phyloP scores from a whole-genome alignment of 2,888 invertebrate species.

The Epinotia brunnichana region DNA sequence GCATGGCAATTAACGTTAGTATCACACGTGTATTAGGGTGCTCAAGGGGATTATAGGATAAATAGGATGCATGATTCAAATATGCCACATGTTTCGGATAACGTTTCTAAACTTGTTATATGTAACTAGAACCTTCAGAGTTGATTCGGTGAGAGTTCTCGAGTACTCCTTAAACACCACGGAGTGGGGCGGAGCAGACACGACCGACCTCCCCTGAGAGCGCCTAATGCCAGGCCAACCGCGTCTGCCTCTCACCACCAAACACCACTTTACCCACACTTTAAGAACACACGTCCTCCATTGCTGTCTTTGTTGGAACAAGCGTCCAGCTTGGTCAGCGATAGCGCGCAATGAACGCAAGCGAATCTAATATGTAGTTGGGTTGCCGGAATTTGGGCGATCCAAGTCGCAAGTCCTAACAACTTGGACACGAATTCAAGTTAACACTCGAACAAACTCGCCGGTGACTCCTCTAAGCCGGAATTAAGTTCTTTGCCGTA shows the following conservation, averaged over 20 bases:
- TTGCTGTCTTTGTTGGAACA: neutral
- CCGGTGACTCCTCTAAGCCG: slow-evolving; percentile 26
- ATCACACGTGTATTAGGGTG: no score
- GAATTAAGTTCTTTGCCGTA: slow-evolving; percentile 47
- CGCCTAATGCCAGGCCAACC: slow-evolving; percentile 52
- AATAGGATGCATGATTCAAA: neutral
- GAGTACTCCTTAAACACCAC: slow-evolving; percentile 40
- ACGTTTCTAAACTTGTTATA: neutral
- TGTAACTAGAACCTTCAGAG: neutral
- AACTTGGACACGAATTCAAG: slow-evolving; percentile 69
- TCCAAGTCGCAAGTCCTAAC: slow-evolving; percentile 60
- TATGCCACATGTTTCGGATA: neutral
- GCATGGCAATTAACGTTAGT: no score
- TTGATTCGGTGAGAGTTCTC: slow-evolving; percentile 16
- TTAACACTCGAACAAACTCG: slow-evolving; percentile 58
- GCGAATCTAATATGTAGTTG: neutral
- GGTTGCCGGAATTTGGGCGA: slow-evolving; percentile 21
- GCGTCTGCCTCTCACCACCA: slow-evolving; percentile 45
- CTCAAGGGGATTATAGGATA: neutral
- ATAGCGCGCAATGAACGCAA: slow-evolving; percentile 14
- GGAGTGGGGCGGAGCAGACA: slow-evolving; percentile 47
- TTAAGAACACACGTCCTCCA: neutral
- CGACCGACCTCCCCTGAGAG: slow-evolving; percentile 62
- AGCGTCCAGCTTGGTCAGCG: neutral
- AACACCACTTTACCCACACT: slow-evolving; percentile 37